These are phyloP conservation scores for Octonoba sinensis DNA, from an alignment of 2,888 invertebrate species.

Conservation along the genomic window DNA sequence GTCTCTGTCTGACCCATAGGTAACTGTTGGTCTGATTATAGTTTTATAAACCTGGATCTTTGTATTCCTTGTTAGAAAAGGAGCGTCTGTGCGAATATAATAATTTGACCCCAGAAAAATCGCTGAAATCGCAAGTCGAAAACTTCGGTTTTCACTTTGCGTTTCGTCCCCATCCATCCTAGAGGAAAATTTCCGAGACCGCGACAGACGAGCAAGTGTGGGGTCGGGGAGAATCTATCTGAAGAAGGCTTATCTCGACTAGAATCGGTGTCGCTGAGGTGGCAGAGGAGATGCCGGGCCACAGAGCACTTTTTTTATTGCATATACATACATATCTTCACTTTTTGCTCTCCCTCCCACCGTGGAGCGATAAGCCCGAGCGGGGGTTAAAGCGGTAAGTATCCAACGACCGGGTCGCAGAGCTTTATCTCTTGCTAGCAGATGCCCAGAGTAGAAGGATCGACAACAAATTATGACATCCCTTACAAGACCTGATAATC, in stretches of 20 bases:
- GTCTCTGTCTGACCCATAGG: too few relatives aligned
- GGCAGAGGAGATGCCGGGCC: conserved; percentile 22
- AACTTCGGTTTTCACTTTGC: conserved; percentile 21
- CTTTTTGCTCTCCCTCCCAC: conserved; percentile 5
- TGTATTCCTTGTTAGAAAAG: too few relatives aligned
- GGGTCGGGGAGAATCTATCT: conserved; percentile 19
- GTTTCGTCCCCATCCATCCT: conserved; percentile 3
- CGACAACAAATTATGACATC: conserved; percentile 64
- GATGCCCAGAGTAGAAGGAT: conserved; percentile 50
- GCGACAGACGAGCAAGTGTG: conserved; percentile 27
- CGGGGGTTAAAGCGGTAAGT: conserved; percentile 36
- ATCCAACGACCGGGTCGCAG: conserved; percentile 10
- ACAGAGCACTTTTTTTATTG: conserved; percentile 11
- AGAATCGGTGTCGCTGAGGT: conserved; percentile 57
- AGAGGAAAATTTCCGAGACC: not conserved
- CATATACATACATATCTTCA: not conserved
- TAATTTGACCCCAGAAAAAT: not conserved
- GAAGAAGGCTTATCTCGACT: conserved; percentile 20
- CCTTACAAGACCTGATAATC: conserved; percentile 50
- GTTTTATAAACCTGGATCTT: too few relatives aligned
- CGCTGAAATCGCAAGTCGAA: not conserved
- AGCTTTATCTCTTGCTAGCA: conserved; percentile 56
- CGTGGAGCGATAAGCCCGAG: conserved; percentile 2
- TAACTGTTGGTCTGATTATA: too few relatives aligned
- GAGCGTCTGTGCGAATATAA: too few relatives aligned